phyloP scores from a whole-genome alignment of 2,797 vertebrate genomes.

The Mastacembelus armatus region DNA sequence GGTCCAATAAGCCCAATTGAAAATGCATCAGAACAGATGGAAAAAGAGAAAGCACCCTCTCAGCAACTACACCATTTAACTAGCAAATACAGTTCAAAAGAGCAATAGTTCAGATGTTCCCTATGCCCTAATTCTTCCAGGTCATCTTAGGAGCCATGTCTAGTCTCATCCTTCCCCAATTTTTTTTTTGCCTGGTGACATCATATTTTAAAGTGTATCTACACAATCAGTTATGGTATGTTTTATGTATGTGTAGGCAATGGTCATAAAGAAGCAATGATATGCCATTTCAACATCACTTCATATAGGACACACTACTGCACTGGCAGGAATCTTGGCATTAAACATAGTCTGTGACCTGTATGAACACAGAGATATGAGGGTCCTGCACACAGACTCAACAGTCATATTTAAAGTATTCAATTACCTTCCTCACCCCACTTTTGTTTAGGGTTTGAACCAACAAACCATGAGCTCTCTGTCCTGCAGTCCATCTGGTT shows the following conservation, averaged over 20 bases:
- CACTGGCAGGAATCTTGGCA: neutral
- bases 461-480: neutral
- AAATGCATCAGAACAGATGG: neutral
- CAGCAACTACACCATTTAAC: neutral
- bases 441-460: slow-evolving; percentile 8
- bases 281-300: neutral
- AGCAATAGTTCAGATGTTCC: too few relatives aligned
- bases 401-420: neutral
- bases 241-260: neutral
- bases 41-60: neutral
- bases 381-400: neutral
- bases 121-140: too few relatives aligned
- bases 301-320: neutral
- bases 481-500: neutral
- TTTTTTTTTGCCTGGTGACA: neutral
- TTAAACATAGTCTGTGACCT: neutral
- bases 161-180: neutral
- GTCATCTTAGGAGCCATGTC: too few relatives aligned
- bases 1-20: neutral
- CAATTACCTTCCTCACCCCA: neutral
- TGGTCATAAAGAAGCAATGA: neutral
- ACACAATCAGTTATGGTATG: neutral
- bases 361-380: neutral
- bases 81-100: neutral
- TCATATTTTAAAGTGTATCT: neutral